These are phyloP conservation scores for Python bivittatus DNA, from an alignment of 2,113 vertebrate genomes.

Conservation along the genomic window DNA sequence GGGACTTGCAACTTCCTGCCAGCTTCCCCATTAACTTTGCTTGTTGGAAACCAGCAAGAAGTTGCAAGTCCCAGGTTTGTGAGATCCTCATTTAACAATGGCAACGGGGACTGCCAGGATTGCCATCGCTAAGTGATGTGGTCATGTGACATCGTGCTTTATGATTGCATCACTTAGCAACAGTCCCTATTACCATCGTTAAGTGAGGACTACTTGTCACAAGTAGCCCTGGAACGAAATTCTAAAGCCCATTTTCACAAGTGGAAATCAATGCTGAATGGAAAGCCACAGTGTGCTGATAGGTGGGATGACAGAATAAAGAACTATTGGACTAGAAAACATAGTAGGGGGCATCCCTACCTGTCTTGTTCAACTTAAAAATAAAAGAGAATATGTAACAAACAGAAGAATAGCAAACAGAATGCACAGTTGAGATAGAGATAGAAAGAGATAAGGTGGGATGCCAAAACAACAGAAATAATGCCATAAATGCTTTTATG, in stretches of 20 bases:
- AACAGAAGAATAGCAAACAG: not conserved
- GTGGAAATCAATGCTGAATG: not conserved
- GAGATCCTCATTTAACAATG: too few relatives aligned
- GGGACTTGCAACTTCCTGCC: too few relatives aligned
- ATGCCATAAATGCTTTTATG: not conserved
- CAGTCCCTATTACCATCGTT: not conserved
- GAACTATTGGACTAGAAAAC: not conserved
- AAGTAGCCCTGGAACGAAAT: not conserved
- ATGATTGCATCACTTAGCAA: not conserved
- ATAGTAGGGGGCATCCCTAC: not conserved
- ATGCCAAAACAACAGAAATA: not conserved
- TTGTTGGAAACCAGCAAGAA: too few relatives aligned
- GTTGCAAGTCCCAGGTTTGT: not conserved
- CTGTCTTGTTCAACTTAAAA: not conserved
- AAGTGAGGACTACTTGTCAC: not conserved
- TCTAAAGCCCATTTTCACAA: not conserved
- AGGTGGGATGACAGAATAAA: not conserved
- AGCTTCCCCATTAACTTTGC: not conserved
- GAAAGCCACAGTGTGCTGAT: not conserved
- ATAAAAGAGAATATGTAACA: not conserved
- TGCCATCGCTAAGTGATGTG: not conserved
- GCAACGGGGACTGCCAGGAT: not conserved
- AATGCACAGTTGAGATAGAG: not conserved
- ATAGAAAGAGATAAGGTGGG: not conserved
- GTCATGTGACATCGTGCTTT: not conserved